A percentile compares a stretch with the other conserved stretches of the same genome.
Conservation (phyloP, 2,113 vertebrate genomes). For the Hippolais icterina region DNA sequence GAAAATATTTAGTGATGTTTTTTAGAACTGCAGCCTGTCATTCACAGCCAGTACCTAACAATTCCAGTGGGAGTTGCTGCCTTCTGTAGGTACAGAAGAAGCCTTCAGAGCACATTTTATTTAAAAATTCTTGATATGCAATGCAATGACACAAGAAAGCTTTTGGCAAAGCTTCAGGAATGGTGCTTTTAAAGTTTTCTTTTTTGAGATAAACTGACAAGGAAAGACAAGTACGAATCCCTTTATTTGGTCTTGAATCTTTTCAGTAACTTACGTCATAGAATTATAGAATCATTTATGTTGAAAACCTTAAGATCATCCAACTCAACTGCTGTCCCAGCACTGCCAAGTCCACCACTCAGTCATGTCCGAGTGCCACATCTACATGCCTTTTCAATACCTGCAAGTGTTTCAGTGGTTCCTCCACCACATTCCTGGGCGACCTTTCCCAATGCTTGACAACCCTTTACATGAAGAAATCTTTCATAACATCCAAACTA, state of each 20-base stretch:
- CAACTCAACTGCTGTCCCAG: neutral
- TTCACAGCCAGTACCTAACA: neutral
- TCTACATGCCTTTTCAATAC: neutral
- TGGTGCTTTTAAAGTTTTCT: neutral
- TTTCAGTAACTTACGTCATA: neutral
- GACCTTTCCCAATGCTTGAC: neutral
- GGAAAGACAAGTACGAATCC: neutral
- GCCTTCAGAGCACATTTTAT: neutral
- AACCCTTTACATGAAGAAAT: neutral
- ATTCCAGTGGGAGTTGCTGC: neutral
- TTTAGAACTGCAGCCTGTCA: neutral
- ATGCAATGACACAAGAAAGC: neutral
- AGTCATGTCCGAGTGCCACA: accelerated
- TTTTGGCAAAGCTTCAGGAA: slow-evolving; percentile 8
- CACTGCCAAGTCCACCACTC: neutral
- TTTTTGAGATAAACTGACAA: neutral
- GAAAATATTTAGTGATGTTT: neutral
- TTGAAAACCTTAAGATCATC: neutral
- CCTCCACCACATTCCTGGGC: neutral
- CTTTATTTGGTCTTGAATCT: neutral
- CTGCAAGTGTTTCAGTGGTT: neutral
- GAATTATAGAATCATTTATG: neutral
- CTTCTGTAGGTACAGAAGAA: neutral
- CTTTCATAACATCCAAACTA: neutral
- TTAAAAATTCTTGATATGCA: neutral